Evolutionary conservation across 2,888 invertebrate species (phyloP).

Genomic region (Siphlonurus alternatus): DNA sequence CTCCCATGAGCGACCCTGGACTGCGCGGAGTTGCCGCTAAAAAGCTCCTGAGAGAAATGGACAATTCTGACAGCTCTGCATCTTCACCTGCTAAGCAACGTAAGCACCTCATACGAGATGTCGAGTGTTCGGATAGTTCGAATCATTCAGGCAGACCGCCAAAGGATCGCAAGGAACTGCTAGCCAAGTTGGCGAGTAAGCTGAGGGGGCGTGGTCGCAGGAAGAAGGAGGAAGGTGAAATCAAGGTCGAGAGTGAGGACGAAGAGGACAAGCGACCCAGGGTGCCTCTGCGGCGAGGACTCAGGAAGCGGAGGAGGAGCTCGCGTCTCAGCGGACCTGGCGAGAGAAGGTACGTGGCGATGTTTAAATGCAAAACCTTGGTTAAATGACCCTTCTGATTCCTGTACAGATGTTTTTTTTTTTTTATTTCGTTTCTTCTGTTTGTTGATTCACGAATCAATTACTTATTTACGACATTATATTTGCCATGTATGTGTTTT

Average conservation of each 20-base stretch:
- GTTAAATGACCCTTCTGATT: no score
- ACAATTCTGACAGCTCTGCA: neutral
- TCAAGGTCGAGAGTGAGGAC: neutral
- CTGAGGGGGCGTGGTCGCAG: neutral
- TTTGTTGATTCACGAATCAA: no score
- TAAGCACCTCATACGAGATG: neutral
- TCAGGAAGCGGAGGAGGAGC: constrained; percentile 8
- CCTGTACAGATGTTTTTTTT: no score
- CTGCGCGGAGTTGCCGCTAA: neutral
- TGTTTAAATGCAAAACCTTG: no score
- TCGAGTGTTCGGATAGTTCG: neutral
- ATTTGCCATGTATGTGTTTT: no score
- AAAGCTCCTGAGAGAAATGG: neutral
- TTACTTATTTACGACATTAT: no score
- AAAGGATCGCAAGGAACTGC: neutral
- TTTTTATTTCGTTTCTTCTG: no score
- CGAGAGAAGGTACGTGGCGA: constrained; percentile 21
- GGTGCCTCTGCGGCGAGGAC: neutral
- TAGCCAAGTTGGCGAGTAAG: neutral
- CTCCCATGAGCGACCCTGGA: neutral
- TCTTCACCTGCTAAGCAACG: neutral
- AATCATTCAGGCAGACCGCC: neutral
- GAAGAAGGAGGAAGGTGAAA: constrained; percentile 1
- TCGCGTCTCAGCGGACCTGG: constrained; percentile 3
- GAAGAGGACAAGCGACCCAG: neutral